Percentiles rank a stretch among this genome's conserved stretches.
Conservation (phyloP, 2,113 vertebrate species). For the Callocephalon fimbriatum region DNA sequence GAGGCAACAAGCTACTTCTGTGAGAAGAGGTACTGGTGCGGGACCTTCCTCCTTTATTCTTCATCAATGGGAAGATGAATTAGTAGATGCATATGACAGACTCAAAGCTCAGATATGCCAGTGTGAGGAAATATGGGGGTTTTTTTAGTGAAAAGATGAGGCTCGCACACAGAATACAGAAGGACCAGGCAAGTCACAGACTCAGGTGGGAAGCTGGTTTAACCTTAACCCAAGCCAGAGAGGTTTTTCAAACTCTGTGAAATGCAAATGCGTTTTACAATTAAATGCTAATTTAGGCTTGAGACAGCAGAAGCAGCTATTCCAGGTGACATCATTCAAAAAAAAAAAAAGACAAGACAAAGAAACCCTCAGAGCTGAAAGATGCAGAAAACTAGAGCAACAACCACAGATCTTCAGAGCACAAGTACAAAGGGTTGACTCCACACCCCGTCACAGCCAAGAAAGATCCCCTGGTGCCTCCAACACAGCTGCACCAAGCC, state of each 20-base stretch:
- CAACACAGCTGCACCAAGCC: background rate
- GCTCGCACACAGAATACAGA: constrained; percentile 1
- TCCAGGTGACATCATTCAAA: background rate
- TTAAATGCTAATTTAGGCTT: constrained; percentile 34
- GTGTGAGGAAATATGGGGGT: background rate
- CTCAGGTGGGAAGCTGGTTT: constrained; percentile 3
- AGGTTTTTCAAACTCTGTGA: background rate
- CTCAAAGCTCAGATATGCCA: background rate
- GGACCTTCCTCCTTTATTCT: constrained; percentile 14
- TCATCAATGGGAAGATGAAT: constrained; percentile 12
- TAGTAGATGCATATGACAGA: background rate
- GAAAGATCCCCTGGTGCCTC: background rate
- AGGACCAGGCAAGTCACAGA: background rate
- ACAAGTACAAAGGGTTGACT: background rate
- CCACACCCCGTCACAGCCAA: background rate
- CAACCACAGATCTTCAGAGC: background rate
- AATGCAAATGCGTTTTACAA: constrained; percentile 44
- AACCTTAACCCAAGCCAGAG: constrained; percentile 26
- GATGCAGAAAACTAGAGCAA: background rate
- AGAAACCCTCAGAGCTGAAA: background rate
- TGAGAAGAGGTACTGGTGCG: background rate
- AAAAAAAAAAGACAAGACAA: background rate
- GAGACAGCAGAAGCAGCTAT: constrained; percentile 1
- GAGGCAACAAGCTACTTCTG: background rate
- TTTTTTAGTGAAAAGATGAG: constrained; percentile 11